Base-by-base conservation (phyloP, 2,797 vertebrate genomes). In the Neoniphon sammara region DNA sequence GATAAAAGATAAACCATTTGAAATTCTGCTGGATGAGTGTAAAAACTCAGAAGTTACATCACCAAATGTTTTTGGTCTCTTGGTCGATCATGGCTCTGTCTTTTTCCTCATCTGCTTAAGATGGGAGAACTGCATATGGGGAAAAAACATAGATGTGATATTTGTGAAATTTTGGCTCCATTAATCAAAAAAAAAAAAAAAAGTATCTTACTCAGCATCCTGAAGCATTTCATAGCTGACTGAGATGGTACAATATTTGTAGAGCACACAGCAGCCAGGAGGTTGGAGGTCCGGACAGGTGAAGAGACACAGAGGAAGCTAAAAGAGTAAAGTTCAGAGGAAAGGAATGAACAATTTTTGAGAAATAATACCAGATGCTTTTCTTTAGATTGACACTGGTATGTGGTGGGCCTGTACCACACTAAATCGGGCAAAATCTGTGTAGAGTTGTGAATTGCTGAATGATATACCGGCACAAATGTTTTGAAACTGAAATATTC, bases 261-360 rank as follows among this genome's bases (percentile, higher is more conserved):
- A 52, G 5, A 21, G n/a, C 49, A n/a, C 2, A 52, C n/a, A 52
- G n/a, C 18, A 52, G n/a, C 49, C 49, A 52, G n/a, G n/a, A 21
- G 49, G 9, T 15, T 1, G 7, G 18, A 52, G 49, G 3, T n/a
- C 9, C 3, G n/a, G 49, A 52, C 8, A 52, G 50, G 50, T 52
- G 50, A 20, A 21, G 50, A 52, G 50, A 52, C n/a, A 21, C 20
- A 52, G 50, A 52, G n/a, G 50, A 52, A 52, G 50, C 50, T 52
- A 23, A 23, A 52, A 52, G 20, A 52, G 50, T 1, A 52, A 52
- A 34, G 31, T 34, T 34, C 20, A 52, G 50, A 52, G 50, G 5
- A 52, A 23, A 52, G 10, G 11, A 21, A 23, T 17, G 46, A 47
- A 47, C 7, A 4, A 47, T 4, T n/a, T 7, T n/a, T 17, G 46